A percentile compares a stretch with the other conserved stretches of the same genome.
Evolutionary conservation across 2,113 vertebrate genomes (phyloP).

Genomic region (Oreotrochilus melanogaster): DNA sequence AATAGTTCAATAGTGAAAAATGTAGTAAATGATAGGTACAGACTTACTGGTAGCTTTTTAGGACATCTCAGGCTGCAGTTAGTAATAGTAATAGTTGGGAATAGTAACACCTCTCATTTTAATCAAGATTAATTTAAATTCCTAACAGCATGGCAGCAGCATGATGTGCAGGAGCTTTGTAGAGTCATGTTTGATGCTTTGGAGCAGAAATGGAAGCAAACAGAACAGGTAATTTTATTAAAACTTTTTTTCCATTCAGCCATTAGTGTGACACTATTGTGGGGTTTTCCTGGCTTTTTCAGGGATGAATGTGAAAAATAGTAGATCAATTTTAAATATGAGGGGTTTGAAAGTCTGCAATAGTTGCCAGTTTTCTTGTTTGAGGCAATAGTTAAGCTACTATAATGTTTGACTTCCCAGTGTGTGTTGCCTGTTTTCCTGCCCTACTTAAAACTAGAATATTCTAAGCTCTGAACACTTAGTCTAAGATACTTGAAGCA

Average conservation of each 20-base stretch:
- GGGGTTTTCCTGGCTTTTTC: background rate
- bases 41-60: background rate
- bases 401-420: background rate
- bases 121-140: slow-evolving; percentile 57
- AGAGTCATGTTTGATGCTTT: slow-evolving; percentile 99
- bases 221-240: slow-evolving; percentile 88
- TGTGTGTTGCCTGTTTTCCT: background rate
- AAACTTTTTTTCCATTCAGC: background rate
- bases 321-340: background rate
- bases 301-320: background rate
- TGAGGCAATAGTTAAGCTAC: background rate
- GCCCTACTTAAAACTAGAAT: background rate
- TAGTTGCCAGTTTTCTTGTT: background rate
- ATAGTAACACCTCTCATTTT: background rate
- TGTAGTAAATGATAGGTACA: background rate
- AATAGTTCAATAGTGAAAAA: background rate
- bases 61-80: background rate
- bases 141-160: slow-evolving; percentile 95
- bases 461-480: background rate
- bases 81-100: background rate
- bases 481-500: background rate
- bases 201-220: slow-evolving; percentile 99
- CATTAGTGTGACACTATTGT: background rate
- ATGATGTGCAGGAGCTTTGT: slow-evolving; percentile 98
- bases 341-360: background rate